Evolutionary conservation across 2,113 vertebrate species (phyloP).

Genomic region (Pelmatolapia mariae): DNA sequence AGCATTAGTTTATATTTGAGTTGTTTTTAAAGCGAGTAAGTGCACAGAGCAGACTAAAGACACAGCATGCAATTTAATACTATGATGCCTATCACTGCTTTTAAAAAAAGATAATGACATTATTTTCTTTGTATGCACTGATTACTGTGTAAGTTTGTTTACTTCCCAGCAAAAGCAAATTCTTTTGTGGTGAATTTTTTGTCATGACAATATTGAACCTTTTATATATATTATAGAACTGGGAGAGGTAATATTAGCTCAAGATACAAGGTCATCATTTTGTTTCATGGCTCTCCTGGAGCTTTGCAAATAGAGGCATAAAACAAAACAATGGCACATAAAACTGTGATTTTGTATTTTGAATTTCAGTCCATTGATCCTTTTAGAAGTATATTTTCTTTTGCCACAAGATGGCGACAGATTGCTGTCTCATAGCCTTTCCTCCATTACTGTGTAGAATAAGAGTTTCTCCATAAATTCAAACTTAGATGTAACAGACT

Average conservation of each 20-base stretch:
- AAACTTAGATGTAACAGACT: not conserved
- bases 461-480: not conserved
- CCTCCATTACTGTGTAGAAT: not conserved
- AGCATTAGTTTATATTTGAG: not conserved
- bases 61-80: not conserved
- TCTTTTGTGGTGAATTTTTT: not conserved
- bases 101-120: not conserved
- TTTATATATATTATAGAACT: not conserved
- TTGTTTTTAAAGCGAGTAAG: not conserved
- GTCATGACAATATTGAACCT: not conserved
- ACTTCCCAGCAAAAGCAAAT: not conserved
- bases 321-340: not conserved
- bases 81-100: not conserved
- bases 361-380: not conserved
- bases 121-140: not conserved
- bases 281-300: not conserved
- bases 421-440: not conserved
- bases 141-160: not conserved
- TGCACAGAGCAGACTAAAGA: not conserved
- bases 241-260: not conserved
- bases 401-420: constrained; percentile 62
- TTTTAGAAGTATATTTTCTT: not conserved
- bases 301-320: not conserved
- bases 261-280: not conserved
- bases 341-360: not conserved